Evolutionary conservation across 2,113 vertebrate species (phyloP).

Genomic region (Leptobrachium ailaonicum): DNA sequence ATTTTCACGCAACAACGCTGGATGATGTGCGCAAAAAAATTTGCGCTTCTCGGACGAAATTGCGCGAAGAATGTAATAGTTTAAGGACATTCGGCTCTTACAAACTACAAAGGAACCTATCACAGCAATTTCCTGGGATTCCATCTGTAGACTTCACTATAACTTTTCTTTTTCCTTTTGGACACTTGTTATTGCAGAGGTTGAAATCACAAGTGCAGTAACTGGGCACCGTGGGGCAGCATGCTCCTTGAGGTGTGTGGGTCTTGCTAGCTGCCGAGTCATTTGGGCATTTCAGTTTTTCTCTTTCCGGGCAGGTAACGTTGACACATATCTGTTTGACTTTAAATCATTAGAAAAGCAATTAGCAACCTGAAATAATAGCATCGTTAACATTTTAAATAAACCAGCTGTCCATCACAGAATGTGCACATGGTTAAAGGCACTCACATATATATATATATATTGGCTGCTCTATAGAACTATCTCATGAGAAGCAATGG

Average conservation of each 20-base stretch:
- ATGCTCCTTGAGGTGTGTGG: slow-evolving; percentile 24
- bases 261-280: neutral
- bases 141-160: neutral
- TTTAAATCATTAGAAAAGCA: neutral
- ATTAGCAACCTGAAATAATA: too few relatives aligned
- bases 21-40: too few relatives aligned
- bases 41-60: too few relatives aligned
- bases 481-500: too few relatives aligned
- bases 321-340: slow-evolving; percentile 14
- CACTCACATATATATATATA: too few relatives aligned
- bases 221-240: slow-evolving; percentile 31
- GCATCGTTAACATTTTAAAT: too few relatives aligned
- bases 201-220: slow-evolving; percentile 25
- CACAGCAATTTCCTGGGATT: slow-evolving; percentile 28
- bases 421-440: too few relatives aligned
- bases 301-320: slow-evolving; percentile 16
- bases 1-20: too few relatives aligned
- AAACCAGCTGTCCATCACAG: too few relatives aligned
- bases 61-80: too few relatives aligned
- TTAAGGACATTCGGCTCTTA: neutral
- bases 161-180: slow-evolving; percentile 3
- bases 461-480: too few relatives aligned
- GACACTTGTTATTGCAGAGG: neutral
- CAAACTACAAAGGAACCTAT: slow-evolving; percentile 14
- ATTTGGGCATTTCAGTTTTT: neutral